A percentile compares a stretch with the other conserved stretches of the same genome.
Conservation (phyloP, 2,888 invertebrate genomes). For the Diachrysia chrysitis region DNA sequence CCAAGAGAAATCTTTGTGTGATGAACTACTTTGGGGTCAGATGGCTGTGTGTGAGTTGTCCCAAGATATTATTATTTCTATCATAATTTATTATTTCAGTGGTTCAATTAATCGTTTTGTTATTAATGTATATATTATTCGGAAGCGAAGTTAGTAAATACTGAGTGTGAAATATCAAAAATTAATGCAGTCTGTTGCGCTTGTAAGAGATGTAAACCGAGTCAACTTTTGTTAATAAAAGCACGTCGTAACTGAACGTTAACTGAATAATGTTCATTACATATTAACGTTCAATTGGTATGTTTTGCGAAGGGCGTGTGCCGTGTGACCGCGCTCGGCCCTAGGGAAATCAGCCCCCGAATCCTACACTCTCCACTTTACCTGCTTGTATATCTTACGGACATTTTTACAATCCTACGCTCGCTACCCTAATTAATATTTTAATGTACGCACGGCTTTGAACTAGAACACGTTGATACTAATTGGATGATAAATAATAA, state of each 20-base stretch:
- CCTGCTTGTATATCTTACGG: conserved; percentile 46
- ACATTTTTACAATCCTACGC: conserved; percentile 34
- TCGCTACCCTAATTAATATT: conserved; percentile 30
- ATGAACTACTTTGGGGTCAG: too few species aligned
- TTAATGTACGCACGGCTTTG: conserved; percentile 14
- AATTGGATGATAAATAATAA: conserved; percentile 2
- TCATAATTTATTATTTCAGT: too few species aligned
- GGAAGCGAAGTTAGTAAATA: too few species aligned
- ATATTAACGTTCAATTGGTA: conserved; percentile 79
- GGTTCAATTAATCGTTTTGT: too few species aligned
- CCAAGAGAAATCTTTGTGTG: too few species aligned
- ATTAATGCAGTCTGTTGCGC: too few species aligned
- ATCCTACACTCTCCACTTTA: conserved; percentile 56
- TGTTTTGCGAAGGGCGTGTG: conserved; percentile 67
- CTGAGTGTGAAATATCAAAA: too few species aligned
- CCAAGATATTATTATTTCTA: too few species aligned
- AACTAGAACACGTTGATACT: conserved; percentile 12
- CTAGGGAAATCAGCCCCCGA: conserved; percentile 76
- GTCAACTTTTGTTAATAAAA: conserved; percentile 18
- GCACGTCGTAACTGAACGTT: conserved; percentile 46
- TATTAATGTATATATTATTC: too few species aligned
- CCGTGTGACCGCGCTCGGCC: conserved; percentile 60
- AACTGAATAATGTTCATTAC: conserved; percentile 73
- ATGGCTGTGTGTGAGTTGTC: too few species aligned
- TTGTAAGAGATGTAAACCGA: background rate